Evolutionary conservation across 2,888 invertebrate genomes (phyloP).

Genomic region (Flexamia atlantica): DNA sequence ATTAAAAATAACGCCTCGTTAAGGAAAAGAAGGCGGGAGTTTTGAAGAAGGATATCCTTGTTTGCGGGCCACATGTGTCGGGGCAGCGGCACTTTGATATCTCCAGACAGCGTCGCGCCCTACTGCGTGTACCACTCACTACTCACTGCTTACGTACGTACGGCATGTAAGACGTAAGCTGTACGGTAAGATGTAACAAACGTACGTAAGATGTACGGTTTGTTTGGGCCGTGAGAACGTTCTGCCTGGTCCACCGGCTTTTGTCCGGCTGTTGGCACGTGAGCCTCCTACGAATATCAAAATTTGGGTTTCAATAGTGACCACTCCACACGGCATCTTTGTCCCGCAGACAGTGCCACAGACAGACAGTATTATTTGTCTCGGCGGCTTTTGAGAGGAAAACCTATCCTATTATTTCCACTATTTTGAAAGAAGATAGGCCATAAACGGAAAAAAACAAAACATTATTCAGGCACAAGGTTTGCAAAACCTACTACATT

Average conservation of each 20-base stretch:
- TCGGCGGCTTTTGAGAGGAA: too few species aligned
- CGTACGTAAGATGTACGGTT: background rate
- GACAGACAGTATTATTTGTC: too few species aligned
- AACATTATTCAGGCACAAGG: too few species aligned
- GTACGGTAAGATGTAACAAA: background rate
- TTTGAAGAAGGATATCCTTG: background rate
- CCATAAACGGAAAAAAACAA: too few species aligned
- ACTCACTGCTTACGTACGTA: too few species aligned
- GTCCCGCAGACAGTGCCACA: too few species aligned
- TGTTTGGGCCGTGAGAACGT: conserved; percentile 4
- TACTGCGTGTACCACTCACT: background rate
- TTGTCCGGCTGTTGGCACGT: conserved; percentile 9
- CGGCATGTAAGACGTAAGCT: background rate
- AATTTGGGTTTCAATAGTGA: conserved; percentile 22
- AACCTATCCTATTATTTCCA: too few species aligned
- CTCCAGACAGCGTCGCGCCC: background rate
- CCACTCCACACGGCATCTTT: too few species aligned
- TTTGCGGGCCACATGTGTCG: background rate
- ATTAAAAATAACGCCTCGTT: background rate
- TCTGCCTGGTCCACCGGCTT: background rate
- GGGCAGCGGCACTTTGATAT: conserved; percentile 5
- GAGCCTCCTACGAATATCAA: conserved; percentile 3
- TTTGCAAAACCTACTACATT: too few species aligned
- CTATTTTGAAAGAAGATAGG: too few species aligned
- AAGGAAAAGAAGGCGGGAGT: background rate